A percentile compares a stretch with the other conserved stretches of the same genome.
These are phyloP conservation scores for Melikaiella ostensackeni DNA, from an alignment of 2,888 invertebrate genomes.

Conservation along the genomic window DNA sequence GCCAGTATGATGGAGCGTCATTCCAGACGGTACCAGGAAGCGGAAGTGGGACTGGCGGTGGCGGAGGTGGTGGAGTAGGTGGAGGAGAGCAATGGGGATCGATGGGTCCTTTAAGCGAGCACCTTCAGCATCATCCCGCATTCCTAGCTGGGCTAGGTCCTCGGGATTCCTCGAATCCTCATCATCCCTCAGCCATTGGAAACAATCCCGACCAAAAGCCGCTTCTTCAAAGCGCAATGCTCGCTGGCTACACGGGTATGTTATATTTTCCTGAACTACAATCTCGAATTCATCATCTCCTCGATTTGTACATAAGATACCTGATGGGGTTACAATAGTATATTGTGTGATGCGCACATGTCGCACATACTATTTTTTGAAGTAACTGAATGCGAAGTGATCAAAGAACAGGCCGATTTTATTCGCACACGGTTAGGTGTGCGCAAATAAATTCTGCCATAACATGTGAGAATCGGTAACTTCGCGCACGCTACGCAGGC, in stretches of 20 bases:
- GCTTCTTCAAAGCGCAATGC: constrained; percentile 80
- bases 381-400: no score
- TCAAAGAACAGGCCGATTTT: no score
- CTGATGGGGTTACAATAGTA: no score
- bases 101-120: constrained; percentile 75
- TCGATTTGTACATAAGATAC: not conserved
- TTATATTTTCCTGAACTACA: constrained; percentile 8
- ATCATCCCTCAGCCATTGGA: constrained; percentile 73
- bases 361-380: no score
- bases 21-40: constrained; percentile 88
- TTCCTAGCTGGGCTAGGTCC: constrained; percentile 77
- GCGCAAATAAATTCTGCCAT: no score
- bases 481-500: no score
- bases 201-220: constrained; percentile 79
- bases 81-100: constrained; percentile 80
- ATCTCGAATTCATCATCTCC: not conserved
- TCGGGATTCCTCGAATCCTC: constrained; percentile 72
- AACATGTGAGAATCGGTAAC: no score
- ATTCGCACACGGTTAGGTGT: no score
- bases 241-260: constrained; percentile 79
- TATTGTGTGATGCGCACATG: no score
- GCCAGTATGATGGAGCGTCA: constrained; percentile 83
- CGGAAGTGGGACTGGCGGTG: constrained; percentile 76
- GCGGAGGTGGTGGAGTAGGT: constrained; percentile 76
- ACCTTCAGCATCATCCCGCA: constrained; percentile 79